phyloP scores from a whole-genome alignment of 2,113 vertebrate genomes.

The Aythya baeri region DNA sequence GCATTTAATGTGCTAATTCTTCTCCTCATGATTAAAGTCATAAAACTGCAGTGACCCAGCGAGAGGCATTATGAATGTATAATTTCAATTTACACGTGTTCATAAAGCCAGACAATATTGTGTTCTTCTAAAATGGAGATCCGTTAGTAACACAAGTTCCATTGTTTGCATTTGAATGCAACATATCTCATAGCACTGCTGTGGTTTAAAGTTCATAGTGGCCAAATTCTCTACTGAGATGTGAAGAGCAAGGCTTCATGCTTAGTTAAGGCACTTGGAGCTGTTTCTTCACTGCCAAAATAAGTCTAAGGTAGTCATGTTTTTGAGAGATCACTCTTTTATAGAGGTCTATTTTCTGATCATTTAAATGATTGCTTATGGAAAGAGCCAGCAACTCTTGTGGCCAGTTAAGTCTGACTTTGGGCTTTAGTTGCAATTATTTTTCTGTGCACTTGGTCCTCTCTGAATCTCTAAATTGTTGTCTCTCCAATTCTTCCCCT shows the following conservation, averaged over 20 bases:
- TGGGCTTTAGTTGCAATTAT: background rate
- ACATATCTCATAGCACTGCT: background rate
- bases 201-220: background rate
- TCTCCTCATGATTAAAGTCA: conserved; percentile 7
- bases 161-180: conserved; percentile 19
- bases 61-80: conserved; percentile 30
- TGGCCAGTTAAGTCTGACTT: background rate
- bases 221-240: background rate
- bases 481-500: background rate
- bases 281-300: background rate
- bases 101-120: conserved; percentile 14
- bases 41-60: conserved; percentile 38
- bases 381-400: background rate
- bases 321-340: background rate
- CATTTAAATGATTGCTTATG: background rate
- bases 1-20: conserved; percentile 25
- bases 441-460: background rate
- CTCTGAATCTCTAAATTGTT: background rate
- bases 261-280: background rate
- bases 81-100: conserved; percentile 31
- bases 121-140: conserved; percentile 13
- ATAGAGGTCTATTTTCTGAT: background rate
- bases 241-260: background rate
- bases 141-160: background rate
- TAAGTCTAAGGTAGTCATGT: background rate